phyloP scores from a whole-genome alignment of 2,113 vertebrate species.

The Himantopus leucocephalus region DNA sequence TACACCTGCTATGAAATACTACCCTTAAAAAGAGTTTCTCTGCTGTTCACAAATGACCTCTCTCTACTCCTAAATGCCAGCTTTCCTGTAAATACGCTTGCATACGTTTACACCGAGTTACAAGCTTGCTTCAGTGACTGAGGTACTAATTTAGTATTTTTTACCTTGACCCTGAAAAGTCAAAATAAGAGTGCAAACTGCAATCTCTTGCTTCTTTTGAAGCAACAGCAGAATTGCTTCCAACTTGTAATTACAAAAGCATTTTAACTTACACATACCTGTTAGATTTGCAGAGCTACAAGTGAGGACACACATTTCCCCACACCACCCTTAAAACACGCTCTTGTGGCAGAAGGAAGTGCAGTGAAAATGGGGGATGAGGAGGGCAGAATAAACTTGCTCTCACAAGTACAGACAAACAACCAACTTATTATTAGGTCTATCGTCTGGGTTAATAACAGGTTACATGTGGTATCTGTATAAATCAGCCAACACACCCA shows the following conservation, averaged over 20 bases:
- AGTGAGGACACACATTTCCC: neutral
- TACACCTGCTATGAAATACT: neutral
- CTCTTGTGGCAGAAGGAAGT: neutral
- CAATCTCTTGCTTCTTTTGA: neutral
- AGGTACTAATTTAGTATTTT: neutral
- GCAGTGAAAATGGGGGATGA: neutral
- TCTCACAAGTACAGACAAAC: neutral
- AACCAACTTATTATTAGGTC: neutral
- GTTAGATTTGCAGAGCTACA: neutral
- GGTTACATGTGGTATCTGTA: neutral
- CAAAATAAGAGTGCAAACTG: neutral
- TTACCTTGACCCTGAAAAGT: neutral
- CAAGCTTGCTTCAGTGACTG: neutral
- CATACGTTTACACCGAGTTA: neutral
- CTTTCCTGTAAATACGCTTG: neutral
- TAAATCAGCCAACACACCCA: neutral
- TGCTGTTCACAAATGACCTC: neutral
- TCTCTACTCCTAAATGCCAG: neutral
- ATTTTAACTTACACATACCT: neutral
- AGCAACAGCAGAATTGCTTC: neutral
- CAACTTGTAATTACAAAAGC: neutral
- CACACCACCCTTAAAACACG: accelerated
- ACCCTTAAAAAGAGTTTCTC: neutral
- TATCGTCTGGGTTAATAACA: neutral
- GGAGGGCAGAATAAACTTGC: neutral